Evolutionary conservation across 2,888 invertebrate species (phyloP), one percentile per base, ranked within the genome.

Genomic region (Paralinhomoeus sp.): DNA sequence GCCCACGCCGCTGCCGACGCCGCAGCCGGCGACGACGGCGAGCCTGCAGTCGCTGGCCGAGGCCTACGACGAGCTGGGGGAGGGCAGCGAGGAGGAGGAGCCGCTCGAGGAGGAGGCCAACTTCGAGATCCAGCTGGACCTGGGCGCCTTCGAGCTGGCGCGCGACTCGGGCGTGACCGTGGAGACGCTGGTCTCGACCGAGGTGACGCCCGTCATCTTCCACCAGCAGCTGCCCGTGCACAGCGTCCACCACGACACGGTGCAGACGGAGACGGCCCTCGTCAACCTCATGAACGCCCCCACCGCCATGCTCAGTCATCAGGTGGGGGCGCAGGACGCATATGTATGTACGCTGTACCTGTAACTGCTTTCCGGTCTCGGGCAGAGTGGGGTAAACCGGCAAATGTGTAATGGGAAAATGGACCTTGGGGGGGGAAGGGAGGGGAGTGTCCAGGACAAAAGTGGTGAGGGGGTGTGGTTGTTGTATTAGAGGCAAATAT

Each of bases 231-330:
- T 61, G 50, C 60, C 59, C 17, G 61, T 60, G 22, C 61, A 61
- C 46, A 54, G 53, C 15, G 61, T 60, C 1, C 58, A 57, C 39
- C 58, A 59, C 47, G 57, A 61, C 44, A 58, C 61, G 1, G 59
- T 60, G 2, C 57, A 61, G 43, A 60, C 60, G 7, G 60, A 60
- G 47, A 54, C 58, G 3, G 60, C 60, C n/a, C 47, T 60, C n/a
- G 54, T 56, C 33, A 57, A 54, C 31, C 48, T 60, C 24, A 58
- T 60, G 55, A 51, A 53, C n/a, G 59, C 60, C 9, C 58, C 60
- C 1, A 49, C 51, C 18, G 49, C 51, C 34, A 58, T 58, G 57
- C 46, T 60, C 20, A 53, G 50, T n/a, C n/a, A n/a, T n/a, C n/a
- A n/a, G n/a, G n/a, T n/a, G n/a, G n/a, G n/a, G n/a, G n/a, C n/a